Conservation (phyloP, 2,113 vertebrate species). For the Xiphias gladius region DNA sequence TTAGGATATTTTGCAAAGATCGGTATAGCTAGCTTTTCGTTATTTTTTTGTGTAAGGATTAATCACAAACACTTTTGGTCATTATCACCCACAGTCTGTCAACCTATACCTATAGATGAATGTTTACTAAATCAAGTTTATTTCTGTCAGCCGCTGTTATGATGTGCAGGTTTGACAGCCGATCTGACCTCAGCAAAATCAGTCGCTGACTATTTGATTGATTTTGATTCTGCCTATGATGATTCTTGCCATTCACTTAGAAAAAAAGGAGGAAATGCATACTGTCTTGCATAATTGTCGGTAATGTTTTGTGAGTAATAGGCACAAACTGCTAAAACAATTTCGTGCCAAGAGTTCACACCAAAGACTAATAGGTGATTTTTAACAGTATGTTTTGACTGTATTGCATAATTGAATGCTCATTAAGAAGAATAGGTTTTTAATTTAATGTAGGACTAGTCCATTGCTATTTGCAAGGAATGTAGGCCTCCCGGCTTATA, state of each 20-base stretch:
- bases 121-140: conserved; percentile 47
- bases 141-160: conserved; percentile 29
- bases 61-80: conserved; percentile 32
- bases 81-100: conserved; percentile 27
- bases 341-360: conserved; percentile 77
- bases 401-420: conserved; percentile 57
- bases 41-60: conserved; percentile 47
- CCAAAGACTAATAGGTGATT: conserved; percentile 75
- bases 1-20: conserved; percentile 59
- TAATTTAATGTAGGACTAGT: conserved; percentile 54
- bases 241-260: conserved; percentile 43
- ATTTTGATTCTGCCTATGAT: conserved; percentile 30
- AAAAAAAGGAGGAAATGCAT: background rate
- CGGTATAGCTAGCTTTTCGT: conserved; percentile 68
- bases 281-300: conserved; percentile 30
- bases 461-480: conserved; percentile 63
- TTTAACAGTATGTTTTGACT: conserved; percentile 46
- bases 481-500: conserved; percentile 67
- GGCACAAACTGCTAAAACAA: conserved; percentile 57
- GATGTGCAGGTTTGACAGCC: conserved; percentile 29
- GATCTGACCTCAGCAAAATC: conserved; percentile 54
- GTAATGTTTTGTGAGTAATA: conserved; percentile 43
- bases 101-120: conserved; percentile 42
- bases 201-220: conserved; percentile 9
- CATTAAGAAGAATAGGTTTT: conserved; percentile 45